Evolutionary conservation across 2,797 vertebrate species (phyloP).

Genomic region (Myioborus miniatus): DNA sequence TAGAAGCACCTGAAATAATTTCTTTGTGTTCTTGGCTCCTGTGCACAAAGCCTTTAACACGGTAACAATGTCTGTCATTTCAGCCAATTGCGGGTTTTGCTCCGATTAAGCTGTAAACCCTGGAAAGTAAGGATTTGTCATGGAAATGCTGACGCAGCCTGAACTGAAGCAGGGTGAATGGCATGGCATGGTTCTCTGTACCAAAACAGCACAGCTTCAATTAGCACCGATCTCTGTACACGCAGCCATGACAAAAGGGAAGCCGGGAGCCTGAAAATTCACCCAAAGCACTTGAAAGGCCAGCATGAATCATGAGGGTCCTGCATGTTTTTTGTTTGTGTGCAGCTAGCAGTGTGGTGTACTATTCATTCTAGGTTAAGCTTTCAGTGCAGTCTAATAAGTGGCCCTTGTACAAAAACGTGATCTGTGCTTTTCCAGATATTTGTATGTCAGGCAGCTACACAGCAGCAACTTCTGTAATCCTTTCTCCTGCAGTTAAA

Average conservation of each 20-base stretch:
- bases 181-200: conserved; percentile 16
- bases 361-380: conserved; percentile 74
- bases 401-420: conserved; percentile 70
- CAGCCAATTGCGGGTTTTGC: neutral
- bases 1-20: conserved; percentile 36
- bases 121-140: conserved; percentile 60
- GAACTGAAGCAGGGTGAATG: conserved; percentile 5
- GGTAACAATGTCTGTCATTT: neutral
- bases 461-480: conserved; percentile 86
- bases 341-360: conserved; percentile 28
- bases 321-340: conserved; percentile 57
- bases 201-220: neutral
- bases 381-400: conserved; percentile 73
- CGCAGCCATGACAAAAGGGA: conserved; percentile 39
- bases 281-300: conserved; percentile 56
- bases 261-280: neutral
- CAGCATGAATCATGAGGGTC: conserved; percentile 36
- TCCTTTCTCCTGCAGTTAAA: conserved; percentile 86
- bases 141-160: conserved; percentile 53
- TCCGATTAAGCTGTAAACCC: conserved; percentile 34
- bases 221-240: neutral
- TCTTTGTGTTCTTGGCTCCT: conserved; percentile 3
- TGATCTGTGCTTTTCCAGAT: conserved; percentile 78
- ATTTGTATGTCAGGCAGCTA: conserved; percentile 82
- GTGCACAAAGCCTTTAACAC: neutral